Evolutionary conservation across 64 coral and sea anemone genomes (phyloP).

Genomic region (Montipora efflorescens): DNA sequence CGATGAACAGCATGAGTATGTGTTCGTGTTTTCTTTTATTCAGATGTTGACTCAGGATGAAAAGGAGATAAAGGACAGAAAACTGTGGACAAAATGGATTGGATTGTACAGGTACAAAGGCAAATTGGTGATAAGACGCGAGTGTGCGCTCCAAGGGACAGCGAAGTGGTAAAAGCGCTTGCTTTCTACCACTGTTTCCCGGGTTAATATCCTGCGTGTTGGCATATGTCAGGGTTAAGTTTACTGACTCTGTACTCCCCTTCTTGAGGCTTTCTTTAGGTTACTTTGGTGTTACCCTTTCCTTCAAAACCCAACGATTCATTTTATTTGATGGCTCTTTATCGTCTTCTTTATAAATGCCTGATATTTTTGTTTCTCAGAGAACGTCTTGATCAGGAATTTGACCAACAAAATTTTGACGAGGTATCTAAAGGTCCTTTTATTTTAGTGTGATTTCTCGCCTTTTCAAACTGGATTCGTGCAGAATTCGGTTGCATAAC

Average conservation of each 20-base stretch:
- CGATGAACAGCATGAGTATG: too few relatives aligned
- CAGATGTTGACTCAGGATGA: slow-evolving; percentile 24
- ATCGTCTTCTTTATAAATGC: background rate
- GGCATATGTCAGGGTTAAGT: too few relatives aligned
- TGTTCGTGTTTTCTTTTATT: background rate
- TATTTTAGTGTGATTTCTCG: background rate
- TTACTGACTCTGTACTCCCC: too few relatives aligned
- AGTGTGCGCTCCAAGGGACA: too few relatives aligned
- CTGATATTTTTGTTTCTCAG: background rate
- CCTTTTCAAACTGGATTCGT: background rate
- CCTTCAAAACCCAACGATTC: too few relatives aligned
- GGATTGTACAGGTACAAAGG: background rate
- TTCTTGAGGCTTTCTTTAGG: too few relatives aligned
- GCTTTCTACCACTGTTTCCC: too few relatives aligned
- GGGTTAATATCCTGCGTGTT: too few relatives aligned
- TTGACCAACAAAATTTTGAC: background rate
- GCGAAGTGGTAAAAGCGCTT: too few relatives aligned
- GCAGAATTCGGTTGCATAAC: too few relatives aligned
- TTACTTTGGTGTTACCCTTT: too few relatives aligned
- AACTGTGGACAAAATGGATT: slow-evolving; percentile 31
- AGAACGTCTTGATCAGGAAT: background rate
- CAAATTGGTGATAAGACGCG: background rate
- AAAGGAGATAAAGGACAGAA: slow-evolving; percentile 9
- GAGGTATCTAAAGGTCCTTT: background rate
- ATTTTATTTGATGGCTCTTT: background rate